phyloP scores from a whole-genome alignment of 1,140 invertebrate genomes.

The Cydia fagiglandana region DNA sequence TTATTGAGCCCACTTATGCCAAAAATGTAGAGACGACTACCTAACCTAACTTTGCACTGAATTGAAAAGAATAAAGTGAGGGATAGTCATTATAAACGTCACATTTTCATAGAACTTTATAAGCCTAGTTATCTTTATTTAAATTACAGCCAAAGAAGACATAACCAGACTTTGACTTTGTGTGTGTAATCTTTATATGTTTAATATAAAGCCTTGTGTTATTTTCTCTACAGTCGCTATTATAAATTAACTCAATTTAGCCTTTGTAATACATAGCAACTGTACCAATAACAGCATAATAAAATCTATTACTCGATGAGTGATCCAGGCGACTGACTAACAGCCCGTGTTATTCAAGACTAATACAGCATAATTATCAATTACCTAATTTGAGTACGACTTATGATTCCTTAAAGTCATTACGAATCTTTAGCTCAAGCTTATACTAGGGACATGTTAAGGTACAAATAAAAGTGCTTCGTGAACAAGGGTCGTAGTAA shows the following conservation, averaged over 20 bases:
- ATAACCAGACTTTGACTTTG: too few species aligned
- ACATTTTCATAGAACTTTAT: too few species aligned
- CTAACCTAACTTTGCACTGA: too few species aligned
- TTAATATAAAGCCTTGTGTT: too few species aligned
- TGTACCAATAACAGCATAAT: not conserved
- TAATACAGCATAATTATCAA: not conserved
- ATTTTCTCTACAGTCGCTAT: not conserved
- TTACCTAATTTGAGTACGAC: not conserved
- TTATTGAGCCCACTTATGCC: not conserved
- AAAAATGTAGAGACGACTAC: too few species aligned
- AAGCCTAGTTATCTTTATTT: too few species aligned
- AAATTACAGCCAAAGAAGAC: too few species aligned
- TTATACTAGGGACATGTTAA: not conserved
- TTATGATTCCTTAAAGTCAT: not conserved
- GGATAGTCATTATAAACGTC: too few species aligned
- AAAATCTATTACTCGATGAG: slow-evolving; percentile 20
- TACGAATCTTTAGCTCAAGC: not conserved
- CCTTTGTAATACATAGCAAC: not conserved
- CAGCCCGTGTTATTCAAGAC: not conserved
- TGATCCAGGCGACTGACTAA: slow-evolving; percentile 5
- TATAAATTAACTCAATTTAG: not conserved
- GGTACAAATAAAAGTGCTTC: not conserved
- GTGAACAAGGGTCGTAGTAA: slow-evolving; percentile 40
- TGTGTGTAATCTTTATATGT: too few species aligned
- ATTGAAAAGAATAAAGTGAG: too few species aligned